These are phyloP conservation scores for Microctenopoma steveboyesi DNA, from an alignment of 2,797 vertebrate species.

Conservation along the genomic window DNA sequence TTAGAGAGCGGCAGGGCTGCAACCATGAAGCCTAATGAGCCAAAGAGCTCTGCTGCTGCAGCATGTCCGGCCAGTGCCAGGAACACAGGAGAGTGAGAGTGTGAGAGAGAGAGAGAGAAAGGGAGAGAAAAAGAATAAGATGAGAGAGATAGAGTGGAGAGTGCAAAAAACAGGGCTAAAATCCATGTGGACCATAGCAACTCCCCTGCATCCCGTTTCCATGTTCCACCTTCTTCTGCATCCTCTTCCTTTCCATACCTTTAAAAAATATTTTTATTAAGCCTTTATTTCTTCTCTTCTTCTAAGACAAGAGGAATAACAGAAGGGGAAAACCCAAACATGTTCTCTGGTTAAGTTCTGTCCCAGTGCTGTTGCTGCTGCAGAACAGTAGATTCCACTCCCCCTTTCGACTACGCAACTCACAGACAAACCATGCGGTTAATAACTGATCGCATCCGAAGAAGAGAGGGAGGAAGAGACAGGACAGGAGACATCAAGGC, in stretches of 20 bases:
- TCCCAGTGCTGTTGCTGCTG: conserved; percentile 76
- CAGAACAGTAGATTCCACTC: conserved; percentile 82
- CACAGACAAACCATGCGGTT: conserved; percentile 76
- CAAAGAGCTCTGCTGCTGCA: conserved; percentile 81
- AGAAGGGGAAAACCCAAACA: conserved; percentile 63
- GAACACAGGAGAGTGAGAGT: conserved; percentile 57
- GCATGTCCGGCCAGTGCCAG: conserved; percentile 82
- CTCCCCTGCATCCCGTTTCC: conserved; percentile 73
- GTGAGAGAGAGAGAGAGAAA: conserved; percentile 37
- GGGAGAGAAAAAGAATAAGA: conserved; percentile 63
- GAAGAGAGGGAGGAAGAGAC: conserved; percentile 63
- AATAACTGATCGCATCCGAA: conserved; percentile 77
- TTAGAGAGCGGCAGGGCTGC: conserved; percentile 78
- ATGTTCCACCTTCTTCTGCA: conserved; percentile 73
- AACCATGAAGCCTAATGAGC: conserved; percentile 84
- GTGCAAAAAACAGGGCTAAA: conserved; percentile 72
- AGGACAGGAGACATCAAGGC: conserved; percentile 69
- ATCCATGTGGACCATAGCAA: conserved; percentile 82
- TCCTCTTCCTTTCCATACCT: conserved; percentile 67
- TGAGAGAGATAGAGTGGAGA: conserved; percentile 73
- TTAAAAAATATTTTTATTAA: conserved; percentile 26
- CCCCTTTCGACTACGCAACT: conserved; percentile 73
- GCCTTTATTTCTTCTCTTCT: conserved; percentile 58
- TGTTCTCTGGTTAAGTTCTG: conserved; percentile 78
- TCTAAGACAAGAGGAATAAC: conserved; percentile 53